Base-by-base conservation (phyloP, 2,888 invertebrate genomes). In the Lasius fuliginosus region DNA sequence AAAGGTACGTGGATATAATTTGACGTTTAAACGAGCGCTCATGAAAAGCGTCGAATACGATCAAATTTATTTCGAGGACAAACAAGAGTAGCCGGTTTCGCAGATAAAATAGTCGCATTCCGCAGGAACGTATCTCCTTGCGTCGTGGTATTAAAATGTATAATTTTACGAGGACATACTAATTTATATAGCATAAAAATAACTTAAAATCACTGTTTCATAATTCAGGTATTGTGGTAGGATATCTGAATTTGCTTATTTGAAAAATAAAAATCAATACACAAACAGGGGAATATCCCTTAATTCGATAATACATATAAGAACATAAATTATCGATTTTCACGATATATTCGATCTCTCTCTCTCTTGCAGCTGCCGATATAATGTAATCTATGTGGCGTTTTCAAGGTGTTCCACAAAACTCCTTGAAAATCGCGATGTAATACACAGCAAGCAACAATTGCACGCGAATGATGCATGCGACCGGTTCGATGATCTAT, bases 51-150 rank as follows among this genome's bases (percentile, higher is more conserved):
- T 36, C 71, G 71, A 62, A 74, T 46, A 62, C 30, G 42, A 62
- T 65, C n/a, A n/a, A 84, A 86, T 86, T 76, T 82, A 67, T 83
- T 84, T 71, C 83, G 83, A 87, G 85, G 87, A 87, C 83, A 68
- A 74, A 76, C 79, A 76, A 84, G 82, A 69, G 73, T 58, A 42
- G 85, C 42, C 49, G 79, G 46, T 85, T 87, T 40, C 15, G n/a
- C 77, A 27, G 42, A 36, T 30, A 23, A 46, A 49, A 46, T 49
- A 64, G 18, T 27, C 76, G 60, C 46, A 65, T 71, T 53, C 46
- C 71, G 4, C 53, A 36, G 3, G 4, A 42, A 40, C 3, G 12
- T 30, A 56, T 56, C n/a, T 18, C 6, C 56, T 65, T 49, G 30
- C 6, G 2, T 49, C 33, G 15, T 33, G 6, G 15, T 49, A 23